These are phyloP conservation scores for Spodoptera litura DNA, from an alignment of 1,140 invertebrate species.

Conservation along the genomic window DNA sequence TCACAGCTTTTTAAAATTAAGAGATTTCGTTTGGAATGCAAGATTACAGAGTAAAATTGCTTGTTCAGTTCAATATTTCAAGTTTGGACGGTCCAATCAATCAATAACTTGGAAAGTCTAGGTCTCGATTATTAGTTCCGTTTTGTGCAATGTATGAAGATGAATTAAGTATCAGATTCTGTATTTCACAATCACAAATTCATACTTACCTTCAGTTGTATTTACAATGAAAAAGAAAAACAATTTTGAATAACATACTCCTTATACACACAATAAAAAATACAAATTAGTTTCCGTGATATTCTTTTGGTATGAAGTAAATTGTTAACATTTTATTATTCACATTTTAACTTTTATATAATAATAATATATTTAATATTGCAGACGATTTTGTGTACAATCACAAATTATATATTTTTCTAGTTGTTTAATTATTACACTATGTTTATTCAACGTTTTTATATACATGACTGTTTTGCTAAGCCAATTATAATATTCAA, in stretches of 20 bases:
- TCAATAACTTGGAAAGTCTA: background rate
- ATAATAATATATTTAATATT: background rate
- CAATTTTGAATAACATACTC: conserved; percentile 3
- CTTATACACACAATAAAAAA: background rate
- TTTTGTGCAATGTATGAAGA: conserved; percentile 47
- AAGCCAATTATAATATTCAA: conserved; percentile 31
- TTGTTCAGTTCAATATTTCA: too few species aligned
- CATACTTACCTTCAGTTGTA: background rate
- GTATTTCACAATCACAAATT: background rate
- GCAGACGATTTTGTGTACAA: conserved; percentile 11
- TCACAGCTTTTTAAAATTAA: background rate
- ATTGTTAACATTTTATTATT: background rate
- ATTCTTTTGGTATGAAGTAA: conserved; percentile 13
- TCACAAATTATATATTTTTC: conserved; percentile 3
- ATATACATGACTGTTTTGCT: conserved; percentile 34
- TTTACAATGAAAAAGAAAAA: conserved; percentile 4
- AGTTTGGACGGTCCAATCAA: background rate
- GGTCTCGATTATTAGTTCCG: conserved; percentile 44
- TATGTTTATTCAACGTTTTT: conserved; percentile 34
- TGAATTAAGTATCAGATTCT: conserved; percentile 19
- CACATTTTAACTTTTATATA: background rate
- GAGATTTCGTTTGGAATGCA: conserved; percentile 29
- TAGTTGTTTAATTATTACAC: background rate
- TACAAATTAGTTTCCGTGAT: conserved; percentile 6
- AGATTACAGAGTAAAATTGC: background rate